Conservation (phyloP, 1,140 invertebrate genomes). For the Phenacoccus solenopsis region DNA sequence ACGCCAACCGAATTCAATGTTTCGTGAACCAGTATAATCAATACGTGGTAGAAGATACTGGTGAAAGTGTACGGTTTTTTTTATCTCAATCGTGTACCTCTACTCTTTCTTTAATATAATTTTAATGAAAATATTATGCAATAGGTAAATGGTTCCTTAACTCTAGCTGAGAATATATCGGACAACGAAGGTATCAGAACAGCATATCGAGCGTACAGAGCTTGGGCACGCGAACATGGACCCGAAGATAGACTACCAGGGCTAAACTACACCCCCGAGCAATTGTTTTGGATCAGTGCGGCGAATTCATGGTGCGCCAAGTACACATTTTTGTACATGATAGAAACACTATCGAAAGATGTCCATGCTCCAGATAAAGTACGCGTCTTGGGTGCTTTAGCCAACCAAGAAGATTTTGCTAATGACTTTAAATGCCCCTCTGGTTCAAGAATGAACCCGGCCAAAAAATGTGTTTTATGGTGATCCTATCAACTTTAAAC, state of each 20-base stretch:
- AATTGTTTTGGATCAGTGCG: constrained; percentile 53
- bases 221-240: constrained; percentile 32
- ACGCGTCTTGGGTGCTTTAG: constrained; percentile 71
- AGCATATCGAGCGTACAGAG: constrained; percentile 43
- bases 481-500: too few species aligned
- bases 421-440: constrained; percentile 70
- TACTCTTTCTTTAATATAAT: too few species aligned
- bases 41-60: constrained; percentile 55
- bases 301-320: constrained; percentile 43
- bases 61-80: background rate
- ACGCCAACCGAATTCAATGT: constrained; percentile 61
- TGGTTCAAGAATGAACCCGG: constrained; percentile 72
- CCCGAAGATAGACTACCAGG: constrained; percentile 37
- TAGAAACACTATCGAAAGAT: constrained; percentile 11
- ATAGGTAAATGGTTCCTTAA: constrained; percentile 7
- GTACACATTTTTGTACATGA: constrained; percentile 9
- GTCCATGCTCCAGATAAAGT: constrained; percentile 58
- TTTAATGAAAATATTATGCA: too few species aligned
- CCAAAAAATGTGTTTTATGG: constrained; percentile 56
- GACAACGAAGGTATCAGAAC: constrained; percentile 52
- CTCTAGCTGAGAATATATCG: constrained; percentile 51
- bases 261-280: constrained; percentile 31
- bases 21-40: constrained; percentile 82
- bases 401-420: constrained; percentile 75
- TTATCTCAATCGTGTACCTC: too few species aligned